Percentiles rank a stretch among this genome's conserved stretches.
These are phyloP conservation scores for Gerris lacustris DNA, from an alignment of 2,888 invertebrate species.

Conservation along the genomic window DNA sequence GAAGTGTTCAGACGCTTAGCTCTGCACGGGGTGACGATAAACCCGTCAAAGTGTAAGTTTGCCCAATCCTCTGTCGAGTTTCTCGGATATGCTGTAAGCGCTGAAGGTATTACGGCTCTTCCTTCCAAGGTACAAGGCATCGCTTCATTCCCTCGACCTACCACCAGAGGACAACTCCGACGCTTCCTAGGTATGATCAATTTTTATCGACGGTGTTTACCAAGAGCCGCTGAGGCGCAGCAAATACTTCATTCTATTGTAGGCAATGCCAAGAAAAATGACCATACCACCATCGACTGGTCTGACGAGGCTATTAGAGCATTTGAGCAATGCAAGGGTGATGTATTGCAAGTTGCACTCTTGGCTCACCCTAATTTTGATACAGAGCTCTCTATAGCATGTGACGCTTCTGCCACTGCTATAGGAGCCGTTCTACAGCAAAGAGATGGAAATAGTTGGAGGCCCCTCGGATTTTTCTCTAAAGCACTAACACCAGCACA, in stretches of 20 bases:
- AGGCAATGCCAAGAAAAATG: conserved; percentile 6
- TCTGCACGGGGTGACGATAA: conserved; percentile 27
- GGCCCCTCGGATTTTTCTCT: conserved; percentile 29
- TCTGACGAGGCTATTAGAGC: conserved; percentile 11
- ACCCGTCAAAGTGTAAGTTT: conserved; percentile 28
- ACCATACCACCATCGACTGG: conserved; percentile 10
- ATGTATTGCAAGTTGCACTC: conserved; percentile 35
- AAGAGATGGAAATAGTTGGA: conserved; percentile 16
- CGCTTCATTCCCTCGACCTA: conserved; percentile 26
- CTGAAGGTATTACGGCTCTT: conserved; percentile 16
- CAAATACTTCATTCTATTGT: conserved; percentile 13
- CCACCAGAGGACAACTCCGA: conserved; percentile 27
- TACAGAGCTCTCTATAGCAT: conserved; percentile 5
- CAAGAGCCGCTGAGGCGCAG: conserved; percentile 31
- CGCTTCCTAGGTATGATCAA: conserved; percentile 35
- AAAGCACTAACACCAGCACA: conserved; percentile 30
- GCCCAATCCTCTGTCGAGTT: conserved; percentile 12
- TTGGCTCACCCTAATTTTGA: conserved; percentile 36
- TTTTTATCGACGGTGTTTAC: conserved; percentile 35
- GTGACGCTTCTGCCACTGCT: conserved; percentile 16
- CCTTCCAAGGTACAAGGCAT: conserved; percentile 31
- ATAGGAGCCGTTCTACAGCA: conserved; percentile 20
- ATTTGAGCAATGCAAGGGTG: conserved; percentile 13
- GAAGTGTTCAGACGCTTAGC: conserved; percentile 21
- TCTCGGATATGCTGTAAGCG: conserved; percentile 19